Percentiles rank a stretch among this genome's conserved stretches.
phyloP scores from a whole-genome alignment of 2,797 vertebrate species.

The Meriones psammophilus region DNA sequence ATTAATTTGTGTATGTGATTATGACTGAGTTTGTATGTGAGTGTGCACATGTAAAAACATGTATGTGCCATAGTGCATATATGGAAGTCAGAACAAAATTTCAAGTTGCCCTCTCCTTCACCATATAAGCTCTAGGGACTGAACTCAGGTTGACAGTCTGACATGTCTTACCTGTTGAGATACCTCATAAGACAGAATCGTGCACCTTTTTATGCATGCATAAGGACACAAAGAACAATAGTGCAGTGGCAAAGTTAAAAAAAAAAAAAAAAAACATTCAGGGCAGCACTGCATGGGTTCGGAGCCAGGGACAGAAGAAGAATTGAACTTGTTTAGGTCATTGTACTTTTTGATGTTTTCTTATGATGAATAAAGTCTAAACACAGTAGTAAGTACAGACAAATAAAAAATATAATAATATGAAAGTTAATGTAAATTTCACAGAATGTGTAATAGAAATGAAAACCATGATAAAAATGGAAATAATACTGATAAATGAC shows the following conservation, averaged over 20 bases:
- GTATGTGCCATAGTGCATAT: neutral
- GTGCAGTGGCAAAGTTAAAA: neutral
- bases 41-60: too few relatives aligned
- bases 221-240: neutral
- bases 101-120: neutral
- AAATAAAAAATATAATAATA: slow-evolving; percentile 20
- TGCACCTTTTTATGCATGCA: neutral
- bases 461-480: neutral
- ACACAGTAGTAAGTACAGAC: neutral
- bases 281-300: too few relatives aligned
- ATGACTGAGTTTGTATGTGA: neutral
- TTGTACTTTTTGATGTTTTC: neutral
- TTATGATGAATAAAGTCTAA: neutral
- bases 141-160: neutral
- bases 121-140: too few relatives aligned
- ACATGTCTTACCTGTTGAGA: neutral
- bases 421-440: neutral
- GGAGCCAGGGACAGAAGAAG: neutral
- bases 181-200: neutral
- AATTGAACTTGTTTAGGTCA: neutral
- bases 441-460: neutral
- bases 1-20: neutral
- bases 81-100: neutral
- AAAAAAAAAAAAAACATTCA: neutral
- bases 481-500: neutral